Percentiles rank a stretch among this genome's conserved stretches.
These are phyloP conservation scores for Rhynchophorus ferrugineus DNA, from an alignment of 1,140 invertebrate species.

Conservation along the genomic window DNA sequence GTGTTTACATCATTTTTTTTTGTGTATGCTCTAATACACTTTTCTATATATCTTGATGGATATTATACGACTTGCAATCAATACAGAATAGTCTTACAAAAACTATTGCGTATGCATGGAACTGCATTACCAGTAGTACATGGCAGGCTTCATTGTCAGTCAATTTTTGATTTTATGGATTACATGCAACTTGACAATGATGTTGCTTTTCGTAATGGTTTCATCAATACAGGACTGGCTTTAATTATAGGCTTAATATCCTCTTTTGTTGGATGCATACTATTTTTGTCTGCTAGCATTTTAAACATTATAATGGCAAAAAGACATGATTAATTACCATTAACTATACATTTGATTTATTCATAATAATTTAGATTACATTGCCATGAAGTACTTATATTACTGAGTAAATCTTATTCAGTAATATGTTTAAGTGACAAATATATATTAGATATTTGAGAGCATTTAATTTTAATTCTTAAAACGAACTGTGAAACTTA, in stretches of 20 bases:
- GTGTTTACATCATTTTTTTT: conserved; percentile 41
- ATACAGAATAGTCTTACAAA: conserved; percentile 43
- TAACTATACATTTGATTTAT: neutral
- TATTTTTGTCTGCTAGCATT: conserved; percentile 37
- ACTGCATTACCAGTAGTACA: conserved; percentile 44
- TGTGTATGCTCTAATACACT: conserved; percentile 44
- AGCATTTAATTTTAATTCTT: too few relatives aligned
- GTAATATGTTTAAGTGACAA: too few relatives aligned
- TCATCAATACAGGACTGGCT: conserved; percentile 45
- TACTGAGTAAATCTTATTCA: too few relatives aligned
- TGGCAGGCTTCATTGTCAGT: conserved; percentile 45
- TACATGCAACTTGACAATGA: conserved; percentile 47
- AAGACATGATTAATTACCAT: neutral
- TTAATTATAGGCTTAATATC: conserved; percentile 44
- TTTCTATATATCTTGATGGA: conserved; percentile 46
- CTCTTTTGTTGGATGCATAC: conserved; percentile 42
- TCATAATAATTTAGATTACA: too few relatives aligned
- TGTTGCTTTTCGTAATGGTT: conserved; percentile 41
- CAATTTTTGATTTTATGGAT: conserved; percentile 55
- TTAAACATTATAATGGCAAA: conserved; percentile 43
- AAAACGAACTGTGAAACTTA: too few relatives aligned
- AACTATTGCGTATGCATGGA: conserved; percentile 39
- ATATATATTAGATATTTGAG: too few relatives aligned
- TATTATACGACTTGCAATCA: conserved; percentile 48
- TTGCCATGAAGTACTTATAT: too few relatives aligned